phyloP scores from a whole-genome alignment of 2,888 invertebrate genomes.

The Metacarcinus magister region DNA sequence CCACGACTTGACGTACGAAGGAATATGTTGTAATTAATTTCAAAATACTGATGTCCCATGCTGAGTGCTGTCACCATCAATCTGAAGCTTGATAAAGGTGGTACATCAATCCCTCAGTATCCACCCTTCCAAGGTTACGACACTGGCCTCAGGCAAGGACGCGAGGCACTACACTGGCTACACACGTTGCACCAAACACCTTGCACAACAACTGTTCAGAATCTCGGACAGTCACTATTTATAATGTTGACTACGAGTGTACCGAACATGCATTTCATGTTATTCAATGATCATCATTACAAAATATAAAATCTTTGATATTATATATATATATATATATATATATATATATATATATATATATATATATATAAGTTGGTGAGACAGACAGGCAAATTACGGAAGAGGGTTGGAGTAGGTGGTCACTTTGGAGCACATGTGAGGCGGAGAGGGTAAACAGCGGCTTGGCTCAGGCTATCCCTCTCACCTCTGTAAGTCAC shows the following conservation, averaged over 20 bases:
- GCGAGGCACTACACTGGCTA: background rate
- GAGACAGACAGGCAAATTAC: background rate
- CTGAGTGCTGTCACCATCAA: background rate
- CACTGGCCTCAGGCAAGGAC: background rate
- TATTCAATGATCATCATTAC: no score
- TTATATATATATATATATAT: background rate
- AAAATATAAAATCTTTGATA: background rate
- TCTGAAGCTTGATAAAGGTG: background rate
- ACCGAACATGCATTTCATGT: no score
- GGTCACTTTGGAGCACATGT: no score
- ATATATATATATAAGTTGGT: background rate
- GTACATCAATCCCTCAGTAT: background rate
- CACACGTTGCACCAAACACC: background rate
- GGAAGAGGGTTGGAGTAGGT: background rate
- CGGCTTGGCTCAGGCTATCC: background rate
- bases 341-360: background rate
- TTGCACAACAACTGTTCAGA: background rate
- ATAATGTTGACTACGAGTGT: background rate
- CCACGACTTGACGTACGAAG: background rate
- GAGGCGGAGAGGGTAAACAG: background rate
- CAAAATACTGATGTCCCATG: background rate
- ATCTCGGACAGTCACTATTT: background rate
- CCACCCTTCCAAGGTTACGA: background rate
- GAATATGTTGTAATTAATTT: background rate
- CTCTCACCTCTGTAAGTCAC: slow-evolving; percentile 6